Conservation (phyloP, 2,888 invertebrate genomes). For the Melipona bicolor region DNA sequence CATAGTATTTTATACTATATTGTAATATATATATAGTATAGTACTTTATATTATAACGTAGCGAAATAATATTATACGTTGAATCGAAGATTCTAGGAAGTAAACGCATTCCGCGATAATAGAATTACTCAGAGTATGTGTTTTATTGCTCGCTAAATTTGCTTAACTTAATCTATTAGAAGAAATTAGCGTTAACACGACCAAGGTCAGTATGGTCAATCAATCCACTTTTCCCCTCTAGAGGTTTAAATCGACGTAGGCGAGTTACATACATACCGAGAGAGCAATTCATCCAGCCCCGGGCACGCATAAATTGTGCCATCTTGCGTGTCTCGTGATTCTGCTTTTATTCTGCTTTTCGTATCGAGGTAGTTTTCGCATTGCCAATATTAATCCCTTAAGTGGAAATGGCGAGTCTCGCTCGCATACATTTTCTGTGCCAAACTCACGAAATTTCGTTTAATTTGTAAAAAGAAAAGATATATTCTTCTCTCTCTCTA, state of each 20-base stretch:
- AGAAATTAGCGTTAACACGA: constrained; percentile 55
- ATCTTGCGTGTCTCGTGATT: neutral
- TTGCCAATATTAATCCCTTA: no score
- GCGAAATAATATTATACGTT: no score
- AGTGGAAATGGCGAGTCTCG: no score
- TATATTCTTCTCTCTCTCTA: no score
- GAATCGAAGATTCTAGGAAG: no score
- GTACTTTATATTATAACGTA: no score
- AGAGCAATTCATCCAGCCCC: constrained; percentile 4
- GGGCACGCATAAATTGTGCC: neutral
- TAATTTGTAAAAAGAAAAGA: neutral
- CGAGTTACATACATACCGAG: constrained; percentile 36
- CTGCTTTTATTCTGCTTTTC: neutral
- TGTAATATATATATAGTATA: no score
- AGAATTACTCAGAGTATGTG: constrained; percentile 9
- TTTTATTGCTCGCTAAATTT: constrained; percentile 31
- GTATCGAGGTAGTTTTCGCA: neutral
- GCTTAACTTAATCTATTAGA: constrained; percentile 45
- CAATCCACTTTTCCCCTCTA: constrained; percentile 49
- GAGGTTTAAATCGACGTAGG: constrained; percentile 51
- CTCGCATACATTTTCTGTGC: no score
- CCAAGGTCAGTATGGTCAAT: constrained; percentile 60
- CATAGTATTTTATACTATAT: no score
- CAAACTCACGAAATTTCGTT: neutral
- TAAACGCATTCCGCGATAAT: constrained; percentile 2